phyloP scores from a whole-genome alignment of 2,888 invertebrate genomes.

The Calameuta filiformis region DNA sequence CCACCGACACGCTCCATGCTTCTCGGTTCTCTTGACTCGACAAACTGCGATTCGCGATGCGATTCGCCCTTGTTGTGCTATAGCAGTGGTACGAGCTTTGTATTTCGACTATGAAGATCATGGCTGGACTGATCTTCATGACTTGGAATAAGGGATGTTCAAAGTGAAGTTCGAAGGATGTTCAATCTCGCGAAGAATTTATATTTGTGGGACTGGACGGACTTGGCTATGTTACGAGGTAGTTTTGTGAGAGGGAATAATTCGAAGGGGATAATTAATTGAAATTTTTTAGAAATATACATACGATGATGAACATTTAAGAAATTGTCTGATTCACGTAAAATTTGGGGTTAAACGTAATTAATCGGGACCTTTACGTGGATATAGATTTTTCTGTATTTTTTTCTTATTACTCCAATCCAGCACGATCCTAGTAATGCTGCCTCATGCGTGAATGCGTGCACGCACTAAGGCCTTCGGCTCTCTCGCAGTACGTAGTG shows the following conservation, averaged over 20 bases:
- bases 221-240: background rate
- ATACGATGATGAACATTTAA: too few species aligned
- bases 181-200: background rate
- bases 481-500: background rate
- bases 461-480: background rate
- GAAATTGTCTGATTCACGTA: too few species aligned
- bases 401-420: too few species aligned
- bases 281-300: background rate
- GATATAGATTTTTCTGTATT: too few species aligned
- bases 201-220: background rate
- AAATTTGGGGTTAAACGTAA: too few species aligned
- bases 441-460: background rate
- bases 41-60: background rate
- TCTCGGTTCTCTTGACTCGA: slow-evolving; percentile 36
- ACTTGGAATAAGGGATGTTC: background rate
- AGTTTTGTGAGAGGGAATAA: background rate
- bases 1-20: slow-evolving; percentile 62
- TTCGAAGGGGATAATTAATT: background rate
- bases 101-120: background rate
- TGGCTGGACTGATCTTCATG: background rate
- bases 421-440: background rate
- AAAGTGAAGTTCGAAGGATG: too few species aligned
- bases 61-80: background rate
- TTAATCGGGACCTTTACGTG: too few species aligned
- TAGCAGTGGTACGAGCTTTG: background rate